phyloP scores from a whole-genome alignment of 2,888 invertebrate species.

The Emmelina monodactyla region DNA sequence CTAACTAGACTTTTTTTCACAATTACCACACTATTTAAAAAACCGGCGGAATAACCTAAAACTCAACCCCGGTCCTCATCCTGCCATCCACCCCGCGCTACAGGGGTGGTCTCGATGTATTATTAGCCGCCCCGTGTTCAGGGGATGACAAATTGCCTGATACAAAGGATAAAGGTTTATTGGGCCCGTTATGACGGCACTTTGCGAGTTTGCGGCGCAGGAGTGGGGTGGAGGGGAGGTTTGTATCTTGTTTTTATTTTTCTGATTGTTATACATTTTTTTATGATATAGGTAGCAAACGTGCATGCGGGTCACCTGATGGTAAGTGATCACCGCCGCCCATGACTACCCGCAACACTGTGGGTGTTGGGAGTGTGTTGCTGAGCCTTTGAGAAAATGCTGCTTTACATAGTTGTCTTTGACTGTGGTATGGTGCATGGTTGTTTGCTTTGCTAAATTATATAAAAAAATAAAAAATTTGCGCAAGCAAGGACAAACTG shows the following conservation, averaged over 20 bases:
- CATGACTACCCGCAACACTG: background rate
- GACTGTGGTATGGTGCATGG: too few species aligned
- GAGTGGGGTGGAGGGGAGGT: conserved; percentile 18
- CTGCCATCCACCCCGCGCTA: too few species aligned
- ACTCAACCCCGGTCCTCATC: too few species aligned
- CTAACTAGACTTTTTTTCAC: too few species aligned
- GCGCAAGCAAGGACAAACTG: background rate
- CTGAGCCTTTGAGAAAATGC: too few species aligned
- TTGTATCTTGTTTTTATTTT: too few species aligned
- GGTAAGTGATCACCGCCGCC: background rate
- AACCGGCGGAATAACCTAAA: too few species aligned
- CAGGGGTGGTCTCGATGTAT: too few species aligned
- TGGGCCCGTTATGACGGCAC: conserved; percentile 58
- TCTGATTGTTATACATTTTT: too few species aligned
- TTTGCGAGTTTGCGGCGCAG: conserved; percentile 32
- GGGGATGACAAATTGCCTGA: conserved; percentile 59
- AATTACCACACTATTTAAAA: too few species aligned
- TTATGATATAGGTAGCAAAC: background rate
- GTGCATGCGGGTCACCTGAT: background rate
- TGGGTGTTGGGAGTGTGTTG: background rate
- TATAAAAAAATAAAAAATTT: background rate
- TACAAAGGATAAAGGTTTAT: conserved; percentile 60
- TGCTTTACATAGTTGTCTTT: too few species aligned
- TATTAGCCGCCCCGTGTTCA: conserved; percentile 50
- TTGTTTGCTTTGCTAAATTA: too few species aligned